These are phyloP conservation scores for Homarus americanus DNA, from an alignment of 1,140 invertebrate genomes.

Conservation along the genomic window DNA sequence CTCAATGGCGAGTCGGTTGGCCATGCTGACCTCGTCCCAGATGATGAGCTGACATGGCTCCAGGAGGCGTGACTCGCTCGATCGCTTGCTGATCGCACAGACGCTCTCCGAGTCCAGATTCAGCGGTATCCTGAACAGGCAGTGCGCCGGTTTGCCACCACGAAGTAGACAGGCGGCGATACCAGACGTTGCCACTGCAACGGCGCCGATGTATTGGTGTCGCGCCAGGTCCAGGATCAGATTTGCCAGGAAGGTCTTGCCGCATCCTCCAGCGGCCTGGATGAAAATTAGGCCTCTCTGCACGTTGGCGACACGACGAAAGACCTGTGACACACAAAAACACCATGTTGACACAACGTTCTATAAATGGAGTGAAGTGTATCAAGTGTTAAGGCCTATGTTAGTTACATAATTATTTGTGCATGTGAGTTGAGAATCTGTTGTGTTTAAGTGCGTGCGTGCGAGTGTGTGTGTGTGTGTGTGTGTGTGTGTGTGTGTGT, in stretches of 20 bases:
- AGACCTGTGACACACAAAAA: conserved; percentile 1
- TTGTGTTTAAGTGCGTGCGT: too few relatives aligned
- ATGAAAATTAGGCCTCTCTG: conserved; percentile 5
- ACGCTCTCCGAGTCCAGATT: too few relatives aligned
- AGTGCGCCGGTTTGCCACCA: background rate
- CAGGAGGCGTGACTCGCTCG: background rate
- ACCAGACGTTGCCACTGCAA: background rate
- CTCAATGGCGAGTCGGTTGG: conserved; percentile 1
- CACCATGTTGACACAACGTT: too few relatives aligned
- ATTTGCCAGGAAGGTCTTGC: conserved; percentile 13
- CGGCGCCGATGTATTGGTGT: background rate
- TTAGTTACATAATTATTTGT: too few relatives aligned
- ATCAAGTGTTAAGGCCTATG: too few relatives aligned
- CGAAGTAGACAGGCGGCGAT: background rate
- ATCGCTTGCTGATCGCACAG: background rate
- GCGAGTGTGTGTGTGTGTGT: too few relatives aligned
- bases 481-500: too few relatives aligned
- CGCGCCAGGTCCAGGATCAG: too few relatives aligned
- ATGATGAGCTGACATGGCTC: conserved; percentile 9
- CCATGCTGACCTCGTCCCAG: conserved; percentile 21
- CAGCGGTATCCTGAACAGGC: background rate
- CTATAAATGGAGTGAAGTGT: too few relatives aligned
- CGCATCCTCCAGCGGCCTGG: background rate
- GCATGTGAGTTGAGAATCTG: too few relatives aligned
- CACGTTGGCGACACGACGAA: background rate